These are phyloP conservation scores for Trogon melanurus DNA, from an alignment of 2,113 vertebrate genomes.

Conservation along the genomic window DNA sequence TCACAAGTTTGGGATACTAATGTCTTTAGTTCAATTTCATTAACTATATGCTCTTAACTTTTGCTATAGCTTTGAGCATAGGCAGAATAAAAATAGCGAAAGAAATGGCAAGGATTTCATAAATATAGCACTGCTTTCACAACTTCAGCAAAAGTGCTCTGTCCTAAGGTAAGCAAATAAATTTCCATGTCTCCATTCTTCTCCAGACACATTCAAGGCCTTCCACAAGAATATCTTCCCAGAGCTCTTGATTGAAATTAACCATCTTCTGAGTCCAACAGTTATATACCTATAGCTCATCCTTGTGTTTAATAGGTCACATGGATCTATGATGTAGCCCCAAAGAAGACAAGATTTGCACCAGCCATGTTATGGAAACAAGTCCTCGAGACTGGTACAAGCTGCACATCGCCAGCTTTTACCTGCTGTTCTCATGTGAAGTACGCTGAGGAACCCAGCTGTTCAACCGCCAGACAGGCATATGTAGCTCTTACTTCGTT, in stretches of 20 bases:
- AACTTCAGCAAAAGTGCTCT: not conserved
- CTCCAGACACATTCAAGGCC: not conserved
- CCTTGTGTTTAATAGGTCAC: not conserved
- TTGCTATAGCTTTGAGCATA: not conserved
- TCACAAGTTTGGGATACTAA: not conserved
- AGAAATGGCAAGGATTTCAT: not conserved
- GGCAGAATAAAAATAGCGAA: not conserved
- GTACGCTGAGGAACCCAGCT: fast-evolving
- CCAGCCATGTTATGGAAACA: not conserved
- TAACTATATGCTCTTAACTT: not conserved
- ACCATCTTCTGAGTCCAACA: not conserved
- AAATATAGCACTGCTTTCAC: not conserved
- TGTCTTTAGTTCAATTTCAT: not conserved
- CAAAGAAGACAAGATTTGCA: not conserved
- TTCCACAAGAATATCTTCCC: not conserved
- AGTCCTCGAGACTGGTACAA: not conserved
- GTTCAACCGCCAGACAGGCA: not conserved
- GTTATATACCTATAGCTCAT: not conserved
- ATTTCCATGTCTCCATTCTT: not conserved
- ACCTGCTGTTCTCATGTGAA: not conserved
- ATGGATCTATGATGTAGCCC: not conserved
- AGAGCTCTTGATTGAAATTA: not conserved
- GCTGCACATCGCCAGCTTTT: not conserved
- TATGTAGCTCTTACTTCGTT: not conserved
- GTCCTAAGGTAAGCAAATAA: not conserved